Conservation (phyloP, 2,888 invertebrate genomes). For the Drosophila prostipennis region DNA sequence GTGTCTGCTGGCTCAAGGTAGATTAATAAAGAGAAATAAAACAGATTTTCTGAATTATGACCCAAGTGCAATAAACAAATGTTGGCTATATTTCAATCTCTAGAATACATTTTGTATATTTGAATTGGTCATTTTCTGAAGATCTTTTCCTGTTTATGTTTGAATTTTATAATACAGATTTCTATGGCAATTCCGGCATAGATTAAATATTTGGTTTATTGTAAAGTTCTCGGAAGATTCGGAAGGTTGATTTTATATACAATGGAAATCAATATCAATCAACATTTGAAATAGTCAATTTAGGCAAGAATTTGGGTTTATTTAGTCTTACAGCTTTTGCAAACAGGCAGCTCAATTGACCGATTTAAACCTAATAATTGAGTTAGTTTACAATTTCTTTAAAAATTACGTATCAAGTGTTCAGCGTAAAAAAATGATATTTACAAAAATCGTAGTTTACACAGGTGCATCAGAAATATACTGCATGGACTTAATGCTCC, state of each 20-base stretch:
- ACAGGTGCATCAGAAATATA: not conserved
- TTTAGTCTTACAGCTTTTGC: not conserved
- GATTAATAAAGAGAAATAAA: slow-evolving; percentile 2
- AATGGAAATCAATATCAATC: too few species aligned
- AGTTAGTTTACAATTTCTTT: too few species aligned
- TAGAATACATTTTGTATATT: slow-evolving; percentile 2
- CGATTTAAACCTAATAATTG: not conserved
- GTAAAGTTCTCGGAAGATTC: too few species aligned
- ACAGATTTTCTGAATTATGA: not conserved
- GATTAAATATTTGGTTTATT: not conserved
- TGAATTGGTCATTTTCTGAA: not conserved
- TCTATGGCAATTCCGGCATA: not conserved
- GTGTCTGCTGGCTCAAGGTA: not conserved
- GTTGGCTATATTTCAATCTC: not conserved
- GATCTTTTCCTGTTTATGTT: slow-evolving; percentile 1
- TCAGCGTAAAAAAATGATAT: too few species aligned
- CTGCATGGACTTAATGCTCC: not conserved
- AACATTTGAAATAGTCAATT: too few species aligned
- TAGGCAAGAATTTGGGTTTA: not conserved
- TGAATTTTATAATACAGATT: not conserved
- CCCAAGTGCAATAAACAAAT: slow-evolving; percentile 1
- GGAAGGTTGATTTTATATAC: too few species aligned
- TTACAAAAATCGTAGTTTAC: not conserved
- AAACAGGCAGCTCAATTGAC: not conserved
- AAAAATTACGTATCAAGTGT: too few species aligned